Conservation (phyloP, 2,888 invertebrate species). For the Yponomeuta sedellus region DNA sequence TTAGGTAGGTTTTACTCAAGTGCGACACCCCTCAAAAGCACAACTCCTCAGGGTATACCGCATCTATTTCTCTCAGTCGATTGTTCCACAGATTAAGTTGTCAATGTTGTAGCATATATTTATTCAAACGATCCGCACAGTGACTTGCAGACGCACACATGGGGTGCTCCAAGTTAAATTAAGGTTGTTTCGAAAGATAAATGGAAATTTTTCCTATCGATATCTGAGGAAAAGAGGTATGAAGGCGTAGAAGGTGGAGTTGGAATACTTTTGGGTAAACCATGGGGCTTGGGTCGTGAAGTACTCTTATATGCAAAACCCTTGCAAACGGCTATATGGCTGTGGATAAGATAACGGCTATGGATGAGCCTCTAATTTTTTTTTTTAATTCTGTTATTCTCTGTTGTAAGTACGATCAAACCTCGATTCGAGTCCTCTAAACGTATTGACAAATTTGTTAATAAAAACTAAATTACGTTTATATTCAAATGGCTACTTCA, state of each 20-base stretch:
- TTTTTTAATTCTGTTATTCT: too few species aligned
- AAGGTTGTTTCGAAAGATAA: slow-evolving; percentile 51
- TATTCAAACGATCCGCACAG: slow-evolving; percentile 20
- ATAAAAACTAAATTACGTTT: too few species aligned
- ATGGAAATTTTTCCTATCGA: slow-evolving; percentile 57
- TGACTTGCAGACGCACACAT: slow-evolving; percentile 46
- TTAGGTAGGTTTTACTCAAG: too few species aligned
- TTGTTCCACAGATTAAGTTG: slow-evolving; percentile 46
- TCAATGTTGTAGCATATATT: slow-evolving; percentile 51
- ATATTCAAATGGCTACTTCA: too few species aligned
- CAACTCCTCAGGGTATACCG: slow-evolving; percentile 18
- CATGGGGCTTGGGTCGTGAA: too few species aligned
- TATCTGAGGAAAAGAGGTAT: slow-evolving; percentile 27
- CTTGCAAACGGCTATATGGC: too few species aligned
- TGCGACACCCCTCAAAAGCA: not conserved
- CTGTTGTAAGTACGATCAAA: too few species aligned
- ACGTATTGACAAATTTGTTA: too few species aligned
- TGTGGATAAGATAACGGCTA: too few species aligned
- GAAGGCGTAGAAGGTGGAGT: not conserved
- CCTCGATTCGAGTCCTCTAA: too few species aligned
- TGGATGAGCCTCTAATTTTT: too few species aligned
- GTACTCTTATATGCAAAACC: too few species aligned
- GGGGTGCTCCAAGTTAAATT: slow-evolving; percentile 55
- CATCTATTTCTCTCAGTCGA: slow-evolving; percentile 37
- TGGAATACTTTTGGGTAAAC: not conserved